Evolutionary conservation across 2,113 vertebrate genomes (phyloP), one percentile per base, ranked within the genome.

Genomic region (Microcebus griseorufus): DNA sequence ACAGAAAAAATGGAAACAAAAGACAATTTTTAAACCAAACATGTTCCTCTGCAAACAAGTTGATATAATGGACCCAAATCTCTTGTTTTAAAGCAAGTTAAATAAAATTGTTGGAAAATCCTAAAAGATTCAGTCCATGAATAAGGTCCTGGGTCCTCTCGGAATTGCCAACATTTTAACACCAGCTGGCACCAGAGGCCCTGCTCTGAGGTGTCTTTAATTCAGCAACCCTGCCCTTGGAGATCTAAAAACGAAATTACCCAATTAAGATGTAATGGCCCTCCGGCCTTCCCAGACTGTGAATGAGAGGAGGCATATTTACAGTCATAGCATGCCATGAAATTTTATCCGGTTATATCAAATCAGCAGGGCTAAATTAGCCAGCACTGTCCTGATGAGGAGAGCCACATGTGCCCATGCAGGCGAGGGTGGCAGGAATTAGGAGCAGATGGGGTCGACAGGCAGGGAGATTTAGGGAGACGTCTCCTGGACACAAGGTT

Each of bases 191-290:
- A 93, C n/a, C 34, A 58, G 89, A 84, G 39, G 8, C 22, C 12
- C 67, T 97, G 79, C 82, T 69, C 58, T 1, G 5, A 73, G 80
- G 34, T 0, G 0, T 60, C 88, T 94, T 42, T 34, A 92, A 98
- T 97, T 55, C 87, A 97, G 58, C 87, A 97, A 65, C 18, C 48
- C 0, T 0, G 88, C 53, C 96, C 98, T 98, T 14, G 16, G 96
- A 98, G 95, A 97, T 95, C 93, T 98, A 70, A 96, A 97, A 95
- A 97, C 97, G 95, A 98, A 98, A 98, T 98, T 98, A 98, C 94
- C 83, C 94, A 98, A 97, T 98, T 98, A 98, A 98, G 93, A 97
- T 25, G 27, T 94, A 98, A 98, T 94, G 76, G 85, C 69, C 48
- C 95, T 98, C 80, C 90, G 97, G 92, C 89, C 65, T 98, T 98